Conservation (phyloP, 2,113 vertebrate species). For the Pseudolaguvia tuberculata region DNA sequence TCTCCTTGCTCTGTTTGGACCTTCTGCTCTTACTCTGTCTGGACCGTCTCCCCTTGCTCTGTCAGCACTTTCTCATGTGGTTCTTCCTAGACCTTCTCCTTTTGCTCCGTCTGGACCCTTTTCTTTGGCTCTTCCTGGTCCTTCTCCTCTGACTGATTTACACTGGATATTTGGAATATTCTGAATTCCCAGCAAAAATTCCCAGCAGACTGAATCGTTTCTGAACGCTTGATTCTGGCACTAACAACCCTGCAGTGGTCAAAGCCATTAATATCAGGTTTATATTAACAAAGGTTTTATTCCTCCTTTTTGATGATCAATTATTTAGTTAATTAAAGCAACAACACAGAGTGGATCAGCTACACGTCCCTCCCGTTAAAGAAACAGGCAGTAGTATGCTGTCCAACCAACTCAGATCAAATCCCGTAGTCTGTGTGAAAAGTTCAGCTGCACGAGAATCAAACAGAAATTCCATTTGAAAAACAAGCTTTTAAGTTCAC, state of each 20-base stretch:
- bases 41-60: too few species aligned
- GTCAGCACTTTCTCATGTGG: too few species aligned
- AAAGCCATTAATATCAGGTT: neutral
- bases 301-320: too few species aligned
- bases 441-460: neutral
- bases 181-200: too few species aligned
- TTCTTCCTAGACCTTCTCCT: too few species aligned
- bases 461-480: constrained; percentile 42
- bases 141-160: neutral
- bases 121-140: too few species aligned
- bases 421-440: neutral
- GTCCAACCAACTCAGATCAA: constrained; percentile 9
- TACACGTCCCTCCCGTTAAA: neutral
- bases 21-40: too few species aligned
- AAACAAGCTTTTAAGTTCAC: constrained; percentile 37
- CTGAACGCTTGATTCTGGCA: neutral
- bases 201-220: neutral
- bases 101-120: too few species aligned
- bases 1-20: too few species aligned
- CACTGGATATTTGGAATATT: too few species aligned
- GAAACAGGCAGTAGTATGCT: constrained; percentile 3
- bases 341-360: neutral
- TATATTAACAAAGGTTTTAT: neutral
- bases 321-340: neutral
- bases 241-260: neutral